Percentiles rank a stretch among this genome's conserved stretches.
Evolutionary conservation across 1,140 invertebrate species (phyloP).

Genomic region (Metopolophium dirhodum): DNA sequence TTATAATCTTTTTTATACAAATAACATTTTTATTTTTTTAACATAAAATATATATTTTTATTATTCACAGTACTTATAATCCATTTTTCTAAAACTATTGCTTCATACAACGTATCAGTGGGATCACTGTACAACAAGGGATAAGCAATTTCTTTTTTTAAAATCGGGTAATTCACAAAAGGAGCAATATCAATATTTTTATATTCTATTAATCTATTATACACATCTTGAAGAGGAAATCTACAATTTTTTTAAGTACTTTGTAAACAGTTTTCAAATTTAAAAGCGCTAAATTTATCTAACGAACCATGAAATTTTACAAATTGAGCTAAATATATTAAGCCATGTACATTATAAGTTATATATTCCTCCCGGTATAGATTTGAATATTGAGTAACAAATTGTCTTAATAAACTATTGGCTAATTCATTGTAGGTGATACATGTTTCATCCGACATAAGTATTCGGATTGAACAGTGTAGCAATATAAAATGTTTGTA

Average conservation of each 20-base stretch:
- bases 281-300: conserved; percentile 5
- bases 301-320: neutral
- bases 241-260: neutral
- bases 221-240: conserved; percentile 31
- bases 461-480: neutral
- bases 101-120: too few relatives aligned
- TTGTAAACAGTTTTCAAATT: conserved; percentile 30
- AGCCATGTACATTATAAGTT: conserved; percentile 14
- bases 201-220: conserved; percentile 28
- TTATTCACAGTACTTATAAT: too few relatives aligned
- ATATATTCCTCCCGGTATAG: conserved; percentile 1
- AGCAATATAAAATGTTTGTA: neutral
- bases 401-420: neutral
- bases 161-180: too few relatives aligned
- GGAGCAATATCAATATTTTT: neutral
- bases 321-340: conserved; percentile 5
- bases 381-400: conserved; percentile 4
- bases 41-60: too few relatives aligned
- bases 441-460: neutral
- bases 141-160: too few relatives aligned
- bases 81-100: too few relatives aligned
- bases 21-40: too few relatives aligned
- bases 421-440: neutral
- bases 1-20: too few relatives aligned
- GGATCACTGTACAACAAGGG: too few relatives aligned